Evolutionary conservation across 2,888 invertebrate species (phyloP).

Genomic region (Onchidella celtica): DNA sequence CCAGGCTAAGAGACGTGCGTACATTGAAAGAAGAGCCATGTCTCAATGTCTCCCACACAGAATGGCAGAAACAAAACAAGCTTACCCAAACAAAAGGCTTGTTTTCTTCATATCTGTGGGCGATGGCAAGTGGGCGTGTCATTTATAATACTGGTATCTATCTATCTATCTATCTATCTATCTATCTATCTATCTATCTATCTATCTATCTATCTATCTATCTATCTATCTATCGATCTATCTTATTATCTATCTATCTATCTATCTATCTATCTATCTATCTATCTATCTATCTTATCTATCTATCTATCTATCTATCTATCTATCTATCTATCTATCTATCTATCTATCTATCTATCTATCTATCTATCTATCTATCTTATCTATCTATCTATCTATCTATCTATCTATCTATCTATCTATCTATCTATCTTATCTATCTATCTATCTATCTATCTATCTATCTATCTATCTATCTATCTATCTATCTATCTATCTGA

Average conservation of each 20-base stretch:
- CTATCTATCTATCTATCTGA: background rate
- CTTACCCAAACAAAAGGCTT: too few species aligned
- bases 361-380: background rate
- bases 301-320: background rate
- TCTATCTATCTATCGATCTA: too few species aligned
- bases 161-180: background rate
- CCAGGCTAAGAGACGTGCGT: too few species aligned
- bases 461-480: conserved; percentile 15
- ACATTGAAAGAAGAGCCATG: too few species aligned
- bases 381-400: background rate
- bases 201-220: background rate
- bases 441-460: conserved; percentile 9
- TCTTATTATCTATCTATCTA: too few species aligned
- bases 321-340: background rate
- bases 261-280: background rate
- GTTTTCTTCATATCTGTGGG: too few species aligned
- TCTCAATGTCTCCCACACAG: too few species aligned
- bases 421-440: background rate
- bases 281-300: background rate
- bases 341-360: background rate
- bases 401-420: conserved; percentile 15
- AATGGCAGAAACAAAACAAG: too few species aligned
- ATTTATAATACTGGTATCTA: too few species aligned
- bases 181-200: conserved; percentile 1
- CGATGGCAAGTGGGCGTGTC: too few species aligned